Evolutionary conservation across 2,797 vertebrate genomes (phyloP), one percentile per base, ranked within the genome.

Genomic region (Xenopus petersii): DNA sequence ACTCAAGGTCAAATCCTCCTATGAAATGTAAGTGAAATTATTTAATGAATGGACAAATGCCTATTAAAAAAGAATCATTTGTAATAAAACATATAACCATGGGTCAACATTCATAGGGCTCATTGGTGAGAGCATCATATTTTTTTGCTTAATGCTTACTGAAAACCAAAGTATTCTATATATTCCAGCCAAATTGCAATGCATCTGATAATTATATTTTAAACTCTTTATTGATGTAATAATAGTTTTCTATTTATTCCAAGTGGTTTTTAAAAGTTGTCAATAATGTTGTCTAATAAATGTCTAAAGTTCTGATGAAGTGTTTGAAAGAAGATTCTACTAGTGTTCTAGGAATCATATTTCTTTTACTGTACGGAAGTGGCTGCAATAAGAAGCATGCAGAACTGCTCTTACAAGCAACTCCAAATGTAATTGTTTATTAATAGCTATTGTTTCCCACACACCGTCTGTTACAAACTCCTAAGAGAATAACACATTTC

Each of bases 381-480:
- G 21, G 59, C 62, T 62, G 64, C 15, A 55, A 67, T 68, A 67
- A 33, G 61, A 73, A 64, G 51, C 54, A 49, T 30, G 17, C 64
- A 68, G 30, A 73, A 30, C 61, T 72, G 33, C 70, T 64, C 21
- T 63, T 62, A n/a, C 55, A 71, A 63, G 30, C 56, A 67, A 67
- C 55, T 73, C 58, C 75, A 77, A 54, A 68, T 58, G 64, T 77
- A 73, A 77, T 77, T 77, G 70, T 77, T 77, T 77, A 77, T 77
- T 77, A 73, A 77, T 77, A 73, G 70, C 70, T 73, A 67, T 68
- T 77, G 70, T 73, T 77, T 77, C 75, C 75, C 75, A 77, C 65
- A 77, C 64, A 62, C 75, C 67, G 70, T 68, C 75, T 77, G 70
- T 73, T 72, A 68, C 49, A 68, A 67, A 73, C n/a, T 73, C 75